Evolutionary conservation across 2,888 invertebrate species (phyloP), one percentile per base, ranked within the genome.

Genomic region (Folsomia manolachei): DNA sequence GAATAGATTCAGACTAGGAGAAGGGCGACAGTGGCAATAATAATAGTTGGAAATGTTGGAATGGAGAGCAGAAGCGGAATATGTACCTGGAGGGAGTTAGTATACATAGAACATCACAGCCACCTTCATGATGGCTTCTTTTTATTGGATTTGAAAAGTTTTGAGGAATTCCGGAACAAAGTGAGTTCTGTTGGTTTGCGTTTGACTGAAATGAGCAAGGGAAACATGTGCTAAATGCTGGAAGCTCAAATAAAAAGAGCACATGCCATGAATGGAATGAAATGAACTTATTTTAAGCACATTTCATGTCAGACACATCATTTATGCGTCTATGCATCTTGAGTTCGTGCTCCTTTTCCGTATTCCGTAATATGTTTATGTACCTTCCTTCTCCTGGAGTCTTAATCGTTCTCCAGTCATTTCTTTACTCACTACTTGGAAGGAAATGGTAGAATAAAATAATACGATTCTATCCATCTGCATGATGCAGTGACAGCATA

Each of bases 201-300:
- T 14, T 39, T 9, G 39, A 39, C 39, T 39, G 39, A 14, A 39
- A 9, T 39, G 39, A 39, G 39, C 14, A 14, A 39, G 39, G 39
- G 39, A 64, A 64, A 27, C 64, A 64, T 64, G 27, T 64, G 64
- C 64, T 64, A 64, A 64, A 64, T 64, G 64, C 64, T 64, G 27
- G 27, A 64, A 19, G n/a, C 64, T 39, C 39, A 39, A 39, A 39
- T 39, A 39, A 39, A 39, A 39, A 39, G 39, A 39, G 39, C 39
- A 39, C 39, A 39, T 39, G 39, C 39, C 39, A 39, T 39, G 39
- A 39, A 39, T 39, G 39, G 39, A 39, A 39, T 39, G 39, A 39
- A 39, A 4, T 39, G 7, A 39, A 39, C 39, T 39, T 39, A 39
- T 39, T 39, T 39, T 39, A 39, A 39, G 39, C 4, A 39, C 7